phyloP scores from a whole-genome alignment of 2,888 invertebrate species.

The Cantharis rustica region DNA sequence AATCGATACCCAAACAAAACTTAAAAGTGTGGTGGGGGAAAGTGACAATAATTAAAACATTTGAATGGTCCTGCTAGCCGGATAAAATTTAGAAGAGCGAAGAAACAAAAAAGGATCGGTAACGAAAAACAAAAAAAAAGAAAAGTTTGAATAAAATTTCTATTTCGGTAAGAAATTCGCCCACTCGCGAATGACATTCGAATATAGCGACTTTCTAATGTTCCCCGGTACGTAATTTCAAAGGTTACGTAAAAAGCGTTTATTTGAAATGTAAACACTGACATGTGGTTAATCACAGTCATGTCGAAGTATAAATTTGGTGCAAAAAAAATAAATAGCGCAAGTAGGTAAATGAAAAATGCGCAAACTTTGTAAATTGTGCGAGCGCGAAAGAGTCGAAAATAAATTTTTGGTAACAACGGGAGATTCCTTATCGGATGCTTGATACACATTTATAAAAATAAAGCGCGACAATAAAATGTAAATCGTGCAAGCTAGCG shows the following conservation, averaged over 20 bases:
- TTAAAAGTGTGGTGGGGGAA: neutral
- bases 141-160: too few relatives aligned
- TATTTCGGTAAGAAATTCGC: neutral
- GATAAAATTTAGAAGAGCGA: neutral
- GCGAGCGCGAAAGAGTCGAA: neutral
- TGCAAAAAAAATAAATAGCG: neutral
- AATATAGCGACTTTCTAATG: neutral
- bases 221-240: neutral
- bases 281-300: conserved; percentile 1
- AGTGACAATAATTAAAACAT: neutral
- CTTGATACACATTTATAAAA: neutral
- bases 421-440: conserved; percentile 4
- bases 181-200: neutral
- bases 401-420: conserved; percentile 3
- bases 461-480: conserved; percentile 5
- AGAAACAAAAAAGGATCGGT: neutral
- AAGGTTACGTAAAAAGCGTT: neutral
- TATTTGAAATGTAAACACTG: neutral
- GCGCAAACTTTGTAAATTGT: neutral
- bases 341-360: neutral
- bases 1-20: neutral
- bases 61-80: too few relatives aligned
- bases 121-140: neutral
- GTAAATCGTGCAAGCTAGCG: conserved; percentile 9
- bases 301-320: neutral